Conservation (phyloP, 2,888 invertebrate genomes). For the Aleiodes leptofemur region DNA sequence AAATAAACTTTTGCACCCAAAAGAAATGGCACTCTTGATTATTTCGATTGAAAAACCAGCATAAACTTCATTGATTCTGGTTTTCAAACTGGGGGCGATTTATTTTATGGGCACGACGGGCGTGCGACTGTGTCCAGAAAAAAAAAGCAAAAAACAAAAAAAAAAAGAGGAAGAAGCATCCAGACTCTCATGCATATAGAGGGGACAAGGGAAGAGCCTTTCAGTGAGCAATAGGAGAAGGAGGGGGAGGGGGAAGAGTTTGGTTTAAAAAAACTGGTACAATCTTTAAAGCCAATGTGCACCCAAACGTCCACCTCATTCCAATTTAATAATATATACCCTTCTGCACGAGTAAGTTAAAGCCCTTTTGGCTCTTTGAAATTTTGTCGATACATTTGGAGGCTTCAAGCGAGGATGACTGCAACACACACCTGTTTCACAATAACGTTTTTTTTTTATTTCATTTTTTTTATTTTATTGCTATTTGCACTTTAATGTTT, state of each 20-base stretch:
- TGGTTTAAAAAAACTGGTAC: slow-evolving; percentile 69
- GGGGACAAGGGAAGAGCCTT: slow-evolving; percentile 35
- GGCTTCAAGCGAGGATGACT: too few relatives aligned
- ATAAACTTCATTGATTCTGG: slow-evolving; percentile 57
- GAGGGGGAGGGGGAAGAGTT: too few relatives aligned
- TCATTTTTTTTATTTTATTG: too few relatives aligned
- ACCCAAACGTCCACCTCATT: slow-evolving; percentile 23
- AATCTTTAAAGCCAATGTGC: slow-evolving; percentile 61
- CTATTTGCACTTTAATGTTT: too few relatives aligned
- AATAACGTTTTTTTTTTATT: too few relatives aligned
- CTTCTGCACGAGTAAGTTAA: background rate
- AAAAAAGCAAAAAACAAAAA: slow-evolving; percentile 66
- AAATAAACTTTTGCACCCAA: background rate
- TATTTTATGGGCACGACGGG: slow-evolving; percentile 69
- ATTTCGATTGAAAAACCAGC: slow-evolving; percentile 59
- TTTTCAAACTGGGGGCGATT: slow-evolving; percentile 58
- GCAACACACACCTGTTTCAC: too few relatives aligned
- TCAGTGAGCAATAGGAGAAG: too few relatives aligned
- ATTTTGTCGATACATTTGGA: too few relatives aligned
- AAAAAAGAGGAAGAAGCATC: too few relatives aligned
- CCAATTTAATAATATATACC: slow-evolving; percentile 34
- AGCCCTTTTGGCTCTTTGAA: too few relatives aligned
- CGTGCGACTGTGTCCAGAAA: slow-evolving; percentile 63
- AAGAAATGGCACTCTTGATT: slow-evolving; percentile 44
- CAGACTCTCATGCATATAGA: slow-evolving; percentile 68